These are phyloP conservation scores for Leucophenga maculata DNA, from an alignment of 2,888 invertebrate genomes.

Conservation along the genomic window DNA sequence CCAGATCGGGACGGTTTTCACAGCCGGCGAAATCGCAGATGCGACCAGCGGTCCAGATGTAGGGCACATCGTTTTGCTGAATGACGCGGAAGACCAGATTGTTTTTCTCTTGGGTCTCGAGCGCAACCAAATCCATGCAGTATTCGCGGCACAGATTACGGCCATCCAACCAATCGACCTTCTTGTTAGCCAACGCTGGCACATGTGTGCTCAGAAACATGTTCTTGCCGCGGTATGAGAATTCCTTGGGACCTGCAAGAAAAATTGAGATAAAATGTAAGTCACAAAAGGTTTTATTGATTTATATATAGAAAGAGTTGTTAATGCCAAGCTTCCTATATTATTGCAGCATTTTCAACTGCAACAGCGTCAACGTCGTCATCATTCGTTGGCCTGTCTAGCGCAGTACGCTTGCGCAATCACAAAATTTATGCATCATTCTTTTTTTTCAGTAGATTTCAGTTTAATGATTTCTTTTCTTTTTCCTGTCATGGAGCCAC, in stretches of 20 bases:
- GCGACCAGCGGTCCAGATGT: constrained; percentile 94
- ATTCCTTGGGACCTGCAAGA: constrained; percentile 87
- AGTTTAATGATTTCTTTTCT: constrained; percentile 45
- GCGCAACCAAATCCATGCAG: constrained; percentile 92
- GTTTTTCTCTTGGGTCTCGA: constrained; percentile 92
- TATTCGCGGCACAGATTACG: constrained; percentile 92
- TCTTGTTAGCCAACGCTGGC: constrained; percentile 83
- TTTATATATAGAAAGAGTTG: constrained; percentile 39
- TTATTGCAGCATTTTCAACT: background rate
- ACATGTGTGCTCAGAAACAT: constrained; percentile 91
- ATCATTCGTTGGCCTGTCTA: background rate
- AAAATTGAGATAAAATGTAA: constrained; percentile 26
- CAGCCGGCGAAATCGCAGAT: constrained; percentile 95
- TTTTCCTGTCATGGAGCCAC: constrained; percentile 39
- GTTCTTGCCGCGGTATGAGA: constrained; percentile 88
- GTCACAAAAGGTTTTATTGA: constrained; percentile 36
- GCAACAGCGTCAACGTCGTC: background rate
- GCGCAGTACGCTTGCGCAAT: constrained; percentile 42
- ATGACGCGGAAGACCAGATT: constrained; percentile 90
- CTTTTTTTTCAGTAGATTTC: constrained; percentile 37
- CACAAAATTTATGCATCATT: constrained; percentile 59
- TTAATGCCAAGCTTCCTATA: constrained; percentile 38
- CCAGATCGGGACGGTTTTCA: constrained; percentile 87
- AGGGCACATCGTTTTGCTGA: constrained; percentile 90
- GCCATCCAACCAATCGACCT: constrained; percentile 92